Percentiles rank a stretch among this genome's conserved stretches.
Evolutionary conservation across 2,797 vertebrate species (phyloP).

Genomic region (Pseudotriccus pelzelni): DNA sequence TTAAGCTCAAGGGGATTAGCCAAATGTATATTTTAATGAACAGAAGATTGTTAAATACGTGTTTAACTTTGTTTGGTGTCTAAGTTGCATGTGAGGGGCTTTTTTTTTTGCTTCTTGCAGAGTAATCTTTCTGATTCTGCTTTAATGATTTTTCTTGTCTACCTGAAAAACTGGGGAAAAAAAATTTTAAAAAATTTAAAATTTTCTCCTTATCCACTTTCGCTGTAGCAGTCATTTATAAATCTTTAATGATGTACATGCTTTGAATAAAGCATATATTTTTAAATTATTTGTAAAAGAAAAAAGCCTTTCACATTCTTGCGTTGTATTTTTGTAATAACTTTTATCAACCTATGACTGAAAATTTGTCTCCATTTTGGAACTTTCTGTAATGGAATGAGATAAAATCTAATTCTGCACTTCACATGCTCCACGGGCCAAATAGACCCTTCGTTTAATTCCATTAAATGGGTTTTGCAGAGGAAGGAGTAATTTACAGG

Average conservation of each 20-base stretch:
- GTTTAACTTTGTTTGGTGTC: not conserved
- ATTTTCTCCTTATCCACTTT: not conserved
- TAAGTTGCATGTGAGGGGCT: not conserved
- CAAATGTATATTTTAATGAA: not conserved
- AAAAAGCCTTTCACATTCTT: not conserved
- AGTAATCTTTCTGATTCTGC: not conserved
- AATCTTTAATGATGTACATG: not conserved
- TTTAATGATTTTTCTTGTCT: not conserved
- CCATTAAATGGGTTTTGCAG: not conserved
- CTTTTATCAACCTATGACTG: not conserved
- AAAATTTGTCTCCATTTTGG: not conserved
- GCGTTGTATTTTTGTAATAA: not conserved
- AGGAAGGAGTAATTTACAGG: not conserved
- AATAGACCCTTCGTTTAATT: not conserved
- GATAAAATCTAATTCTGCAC: not conserved
- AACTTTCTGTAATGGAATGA: not conserved
- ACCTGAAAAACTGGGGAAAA: not conserved
- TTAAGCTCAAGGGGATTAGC: not conserved
- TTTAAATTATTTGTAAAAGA: not conserved
- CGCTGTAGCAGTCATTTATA: not conserved
- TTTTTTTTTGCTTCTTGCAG: not conserved
- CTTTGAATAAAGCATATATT: not conserved
- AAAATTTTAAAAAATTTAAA: conserved; percentile 16
- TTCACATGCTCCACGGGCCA: not conserved
- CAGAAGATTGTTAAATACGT: not conserved